Percentiles rank a stretch among this genome's conserved stretches.
phyloP scores from a whole-genome alignment of 1,140 invertebrate species.

The Diorhabda sublineata region DNA sequence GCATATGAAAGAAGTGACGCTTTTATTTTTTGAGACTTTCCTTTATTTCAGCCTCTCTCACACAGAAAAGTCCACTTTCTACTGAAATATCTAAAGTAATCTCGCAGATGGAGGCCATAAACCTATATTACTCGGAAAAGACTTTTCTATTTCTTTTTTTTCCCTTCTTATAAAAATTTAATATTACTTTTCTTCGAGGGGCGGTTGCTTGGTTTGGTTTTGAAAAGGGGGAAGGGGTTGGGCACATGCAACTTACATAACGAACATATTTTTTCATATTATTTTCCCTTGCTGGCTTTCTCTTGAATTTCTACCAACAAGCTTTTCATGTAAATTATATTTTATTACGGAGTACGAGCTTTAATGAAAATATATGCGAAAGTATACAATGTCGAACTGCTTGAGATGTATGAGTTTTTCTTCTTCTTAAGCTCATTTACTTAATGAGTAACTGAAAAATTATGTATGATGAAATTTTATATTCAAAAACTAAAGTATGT shows the following conservation, averaged over 20 bases:
- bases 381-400: background rate
- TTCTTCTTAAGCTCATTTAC: too few species aligned
- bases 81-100: conserved; percentile 47
- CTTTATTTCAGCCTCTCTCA: conserved; percentile 32
- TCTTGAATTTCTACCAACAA: conserved; percentile 1
- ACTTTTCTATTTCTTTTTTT: conserved; percentile 47
- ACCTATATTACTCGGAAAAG: conserved; percentile 48
- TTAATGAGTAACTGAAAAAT: too few species aligned
- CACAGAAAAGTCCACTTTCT: conserved; percentile 44
- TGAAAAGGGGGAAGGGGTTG: conserved; percentile 8
- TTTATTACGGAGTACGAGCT: background rate
- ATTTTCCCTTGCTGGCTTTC: conserved; percentile 10
- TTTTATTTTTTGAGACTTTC: conserved; percentile 32
- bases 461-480: too few species aligned
- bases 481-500: too few species aligned
- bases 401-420: background rate
- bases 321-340: conserved; percentile 10
- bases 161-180: conserved; percentile 47
- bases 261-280: conserved; percentile 27
- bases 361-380: background rate
- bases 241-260: conserved; percentile 17
- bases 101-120: conserved; percentile 49
- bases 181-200: conserved; percentile 40
- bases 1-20: conserved; percentile 35
- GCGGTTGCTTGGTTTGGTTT: background rate